A percentile compares a stretch with the other conserved stretches of the same genome.
These are phyloP conservation scores for Galago senegalensis DNA, from an alignment of 2,797 vertebrate genomes.

Conservation along the genomic window DNA sequence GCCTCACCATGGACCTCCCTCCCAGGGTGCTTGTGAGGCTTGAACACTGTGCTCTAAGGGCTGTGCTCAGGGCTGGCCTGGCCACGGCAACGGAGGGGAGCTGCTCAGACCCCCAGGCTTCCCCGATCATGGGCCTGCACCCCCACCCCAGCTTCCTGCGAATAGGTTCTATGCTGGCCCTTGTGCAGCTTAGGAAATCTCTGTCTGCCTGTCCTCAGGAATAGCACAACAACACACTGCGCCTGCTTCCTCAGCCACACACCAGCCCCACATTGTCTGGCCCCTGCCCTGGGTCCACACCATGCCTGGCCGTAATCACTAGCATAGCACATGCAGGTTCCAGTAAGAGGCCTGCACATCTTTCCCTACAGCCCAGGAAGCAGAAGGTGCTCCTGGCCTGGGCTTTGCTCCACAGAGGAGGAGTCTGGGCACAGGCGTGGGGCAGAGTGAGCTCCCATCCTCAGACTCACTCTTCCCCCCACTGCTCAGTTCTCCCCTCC, in stretches of 20 bases:
- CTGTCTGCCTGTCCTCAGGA: neutral
- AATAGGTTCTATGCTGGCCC: too few species aligned
- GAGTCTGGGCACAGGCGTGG: neutral
- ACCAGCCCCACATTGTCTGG: neutral
- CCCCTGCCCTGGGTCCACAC: fast-evolving
- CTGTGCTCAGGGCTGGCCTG: neutral
- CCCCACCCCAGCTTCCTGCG: too few species aligned
- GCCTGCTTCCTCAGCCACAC: neutral
- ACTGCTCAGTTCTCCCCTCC: neutral
- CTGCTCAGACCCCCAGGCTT: neutral
- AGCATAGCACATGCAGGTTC: neutral
- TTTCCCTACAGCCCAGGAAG: neutral
- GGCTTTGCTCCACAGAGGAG: neutral
- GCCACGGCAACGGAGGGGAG: neutral
- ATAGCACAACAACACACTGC: neutral
- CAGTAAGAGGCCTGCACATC: neutral
- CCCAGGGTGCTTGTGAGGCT: neutral
- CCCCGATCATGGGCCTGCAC: neutral
- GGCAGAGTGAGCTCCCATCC: neutral
- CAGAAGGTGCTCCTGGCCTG: neutral
- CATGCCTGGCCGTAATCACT: neutral
- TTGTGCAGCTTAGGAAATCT: neutral
- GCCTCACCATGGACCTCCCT: neutral
- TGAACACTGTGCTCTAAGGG: fast-evolving
- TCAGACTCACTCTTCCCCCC: neutral